Conservation (phyloP, 1,140 invertebrate species). For the Drosophila nikananu region DNA sequence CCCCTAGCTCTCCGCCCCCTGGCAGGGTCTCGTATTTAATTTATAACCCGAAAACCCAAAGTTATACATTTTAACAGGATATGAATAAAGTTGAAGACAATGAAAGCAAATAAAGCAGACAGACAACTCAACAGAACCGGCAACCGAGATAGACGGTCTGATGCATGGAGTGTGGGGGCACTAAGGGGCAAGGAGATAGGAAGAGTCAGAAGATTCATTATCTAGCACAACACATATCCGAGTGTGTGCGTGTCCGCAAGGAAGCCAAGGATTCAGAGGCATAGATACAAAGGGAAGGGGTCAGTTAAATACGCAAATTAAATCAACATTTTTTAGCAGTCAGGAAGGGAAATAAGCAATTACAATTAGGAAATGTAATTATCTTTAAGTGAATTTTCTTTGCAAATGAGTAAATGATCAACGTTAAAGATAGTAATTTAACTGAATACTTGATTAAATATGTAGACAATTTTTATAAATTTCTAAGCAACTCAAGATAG, state of each 20-base stretch:
- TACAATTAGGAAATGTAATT: background rate
- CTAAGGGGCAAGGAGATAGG: background rate
- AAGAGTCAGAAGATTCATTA: conserved; percentile 70
- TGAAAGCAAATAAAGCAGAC: conserved; percentile 81
- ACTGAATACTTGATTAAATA: no score
- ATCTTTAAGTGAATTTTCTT: background rate
- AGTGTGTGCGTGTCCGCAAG: conserved; percentile 59
- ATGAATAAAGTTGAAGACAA: conserved; percentile 84
- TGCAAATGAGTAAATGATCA: no score
- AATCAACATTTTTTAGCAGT: background rate
- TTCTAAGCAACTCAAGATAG: no score
- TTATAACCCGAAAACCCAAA: conserved; percentile 82
- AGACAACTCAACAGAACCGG: conserved; percentile 49
- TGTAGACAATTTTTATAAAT: no score
- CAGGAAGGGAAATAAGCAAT: background rate
- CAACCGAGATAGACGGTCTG: conserved; percentile 20
- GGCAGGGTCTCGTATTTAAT: conserved; percentile 63
- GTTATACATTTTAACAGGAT: conserved; percentile 84
- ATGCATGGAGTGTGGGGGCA: background rate
- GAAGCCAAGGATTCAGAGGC: conserved; percentile 10
- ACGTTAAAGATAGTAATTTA: no score
- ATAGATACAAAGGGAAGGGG: background rate
- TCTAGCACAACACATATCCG: conserved; percentile 78
- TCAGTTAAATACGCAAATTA: background rate
- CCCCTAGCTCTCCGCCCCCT: background rate